These are phyloP conservation scores for Unio pictorum DNA, from an alignment of 2,888 invertebrate species.

Conservation along the genomic window DNA sequence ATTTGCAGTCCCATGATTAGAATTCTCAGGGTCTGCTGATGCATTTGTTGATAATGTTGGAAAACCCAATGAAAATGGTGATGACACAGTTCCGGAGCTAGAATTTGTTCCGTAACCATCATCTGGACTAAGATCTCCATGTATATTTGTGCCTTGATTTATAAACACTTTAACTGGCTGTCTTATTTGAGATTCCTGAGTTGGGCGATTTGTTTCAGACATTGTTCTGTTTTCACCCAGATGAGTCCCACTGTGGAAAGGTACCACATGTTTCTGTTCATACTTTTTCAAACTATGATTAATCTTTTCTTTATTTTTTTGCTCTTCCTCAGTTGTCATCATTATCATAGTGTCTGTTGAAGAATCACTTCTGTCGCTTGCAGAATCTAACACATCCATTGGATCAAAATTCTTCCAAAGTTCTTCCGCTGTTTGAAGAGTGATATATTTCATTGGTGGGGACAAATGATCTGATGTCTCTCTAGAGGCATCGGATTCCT, in stretches of 20 bases:
- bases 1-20: conserved; percentile 30
- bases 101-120: conserved; percentile 61
- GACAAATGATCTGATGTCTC: conserved; percentile 30
- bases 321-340: conserved; percentile 54
- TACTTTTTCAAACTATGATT: conserved; percentile 43
- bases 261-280: conserved; percentile 22
- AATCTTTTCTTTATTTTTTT: conserved; percentile 44
- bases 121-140: conserved; percentile 29
- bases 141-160: background rate
- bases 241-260: background rate
- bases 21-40: conserved; percentile 33
- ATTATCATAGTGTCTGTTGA: conserved; percentile 54
- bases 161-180: background rate
- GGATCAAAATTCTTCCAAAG: conserved; percentile 48
- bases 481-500: conserved; percentile 34
- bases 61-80: conserved; percentile 55
- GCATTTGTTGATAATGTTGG: conserved; percentile 33
- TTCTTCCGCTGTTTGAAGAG: conserved; percentile 45
- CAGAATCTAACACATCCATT: conserved; percentile 46
- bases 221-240: background rate
- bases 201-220: background rate
- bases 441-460: conserved; percentile 47
- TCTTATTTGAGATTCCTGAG: background rate
- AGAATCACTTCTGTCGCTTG: conserved; percentile 47
- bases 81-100: conserved; percentile 54